A percentile compares a stretch with the other conserved stretches of the same genome.
Conservation (phyloP, 2,113 vertebrate species). For the Dendrocopos noguchii region DNA sequence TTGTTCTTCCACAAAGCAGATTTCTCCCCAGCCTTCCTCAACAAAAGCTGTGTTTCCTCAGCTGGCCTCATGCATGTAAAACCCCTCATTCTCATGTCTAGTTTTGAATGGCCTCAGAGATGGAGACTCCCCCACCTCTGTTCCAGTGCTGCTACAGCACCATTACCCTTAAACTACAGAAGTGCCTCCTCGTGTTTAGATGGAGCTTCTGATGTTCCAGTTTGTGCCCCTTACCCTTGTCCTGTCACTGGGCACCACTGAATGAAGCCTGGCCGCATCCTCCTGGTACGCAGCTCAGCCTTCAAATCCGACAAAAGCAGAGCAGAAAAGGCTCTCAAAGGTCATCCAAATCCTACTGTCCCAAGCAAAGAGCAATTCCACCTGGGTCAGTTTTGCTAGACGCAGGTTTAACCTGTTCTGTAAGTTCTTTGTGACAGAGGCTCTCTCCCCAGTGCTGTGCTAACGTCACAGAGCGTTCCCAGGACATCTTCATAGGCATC, state of each 20-base stretch:
- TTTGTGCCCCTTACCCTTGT: too few relatives aligned
- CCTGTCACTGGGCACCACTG: too few relatives aligned
- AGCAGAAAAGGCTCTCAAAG: not conserved
- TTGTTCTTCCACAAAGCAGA: not conserved
- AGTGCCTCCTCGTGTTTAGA: too few relatives aligned
- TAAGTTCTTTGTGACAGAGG: not conserved
- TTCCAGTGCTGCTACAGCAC: too few relatives aligned
- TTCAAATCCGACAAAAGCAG: not conserved
- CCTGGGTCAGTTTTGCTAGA: not conserved
- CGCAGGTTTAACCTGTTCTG: not conserved
- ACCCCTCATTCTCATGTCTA: not conserved
- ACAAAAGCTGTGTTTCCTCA: not conserved
- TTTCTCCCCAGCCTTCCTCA: not conserved
- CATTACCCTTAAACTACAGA: too few relatives aligned
- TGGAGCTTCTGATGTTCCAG: too few relatives aligned
- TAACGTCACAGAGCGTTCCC: not conserved
- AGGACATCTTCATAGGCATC: not conserved
- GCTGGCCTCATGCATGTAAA: not conserved
- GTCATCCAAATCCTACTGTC: not conserved
- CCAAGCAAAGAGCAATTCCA: not conserved
- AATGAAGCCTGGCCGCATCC: too few relatives aligned
- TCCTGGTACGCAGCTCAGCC: not conserved
- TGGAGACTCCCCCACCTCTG: too few relatives aligned
- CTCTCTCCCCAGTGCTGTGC: not conserved
- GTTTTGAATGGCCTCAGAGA: too few relatives aligned